These are phyloP conservation scores for Diadegma fenestrale DNA, from an alignment of 2,888 invertebrate genomes.

Conservation along the genomic window DNA sequence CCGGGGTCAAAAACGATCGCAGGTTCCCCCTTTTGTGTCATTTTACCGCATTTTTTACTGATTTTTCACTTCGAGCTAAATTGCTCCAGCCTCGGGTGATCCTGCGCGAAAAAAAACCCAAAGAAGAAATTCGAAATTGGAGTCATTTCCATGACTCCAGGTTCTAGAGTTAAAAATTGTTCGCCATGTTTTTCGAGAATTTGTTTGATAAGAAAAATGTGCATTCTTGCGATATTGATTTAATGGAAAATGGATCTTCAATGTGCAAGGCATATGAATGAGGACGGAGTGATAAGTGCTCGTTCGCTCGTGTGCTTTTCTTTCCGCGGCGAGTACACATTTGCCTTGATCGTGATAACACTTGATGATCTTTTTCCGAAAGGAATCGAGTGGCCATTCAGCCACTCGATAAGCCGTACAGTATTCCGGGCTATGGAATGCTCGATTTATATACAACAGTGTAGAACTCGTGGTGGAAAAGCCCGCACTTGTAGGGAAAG, in stretches of 20 bases:
- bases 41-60: too few species aligned
- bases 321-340: conserved; percentile 9
- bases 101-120: too few species aligned
- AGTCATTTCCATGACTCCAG: too few species aligned
- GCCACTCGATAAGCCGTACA: conserved; percentile 30
- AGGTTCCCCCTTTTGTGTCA: too few species aligned
- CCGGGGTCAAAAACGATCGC: too few species aligned
- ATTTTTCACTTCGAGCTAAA: too few species aligned
- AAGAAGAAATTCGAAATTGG: too few species aligned
- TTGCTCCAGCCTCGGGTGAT: too few species aligned
- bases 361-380: conserved; percentile 32
- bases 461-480: conserved; percentile 9
- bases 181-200: background rate
- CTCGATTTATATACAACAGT: conserved; percentile 28
- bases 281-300: conserved; percentile 2
- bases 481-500: background rate
- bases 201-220: conserved; percentile 33
- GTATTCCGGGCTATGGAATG: conserved; percentile 12
- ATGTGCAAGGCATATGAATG: conserved; percentile 12
- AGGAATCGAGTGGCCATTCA: conserved; percentile 15
- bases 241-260: conserved; percentile 3
- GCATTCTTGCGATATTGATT: conserved; percentile 22
- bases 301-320: conserved; percentile 36
- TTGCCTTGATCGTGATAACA: conserved; percentile 41
- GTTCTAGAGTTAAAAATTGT: too few species aligned